Conservation (phyloP, 1,140 invertebrate genomes). For the Magallana ariakensis region DNA sequence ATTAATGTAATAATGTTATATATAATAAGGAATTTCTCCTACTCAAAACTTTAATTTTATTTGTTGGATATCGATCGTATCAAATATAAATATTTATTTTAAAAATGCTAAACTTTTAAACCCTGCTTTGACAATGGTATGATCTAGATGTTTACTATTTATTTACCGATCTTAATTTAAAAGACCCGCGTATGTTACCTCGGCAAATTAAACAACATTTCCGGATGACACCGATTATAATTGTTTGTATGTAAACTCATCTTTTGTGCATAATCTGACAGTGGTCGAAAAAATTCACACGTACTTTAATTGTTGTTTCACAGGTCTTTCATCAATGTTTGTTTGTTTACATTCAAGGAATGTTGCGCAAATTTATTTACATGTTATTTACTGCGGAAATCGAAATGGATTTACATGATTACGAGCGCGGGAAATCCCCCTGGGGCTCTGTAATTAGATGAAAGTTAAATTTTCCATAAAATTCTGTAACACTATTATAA, state of each 20-base stretch:
- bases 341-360: constrained; percentile 36
- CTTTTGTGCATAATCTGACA: constrained; percentile 34
- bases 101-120: no score
- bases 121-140: no score
- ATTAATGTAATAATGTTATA: not conserved
- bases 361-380: constrained; percentile 34
- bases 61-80: not conserved
- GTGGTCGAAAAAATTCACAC: not conserved
- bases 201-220: not conserved
- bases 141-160: no score
- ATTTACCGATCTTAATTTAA: not conserved
- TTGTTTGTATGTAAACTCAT: constrained; percentile 12
- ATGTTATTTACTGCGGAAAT: constrained; percentile 13
- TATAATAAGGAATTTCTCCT: not conserved
- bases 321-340: not conserved
- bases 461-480: constrained; percentile 37
- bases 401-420: constrained; percentile 2
- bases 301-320: constrained; percentile 30
- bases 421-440: not conserved
- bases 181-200: not conserved
- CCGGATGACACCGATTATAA: not conserved
- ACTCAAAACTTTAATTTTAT: not conserved
- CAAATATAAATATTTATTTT: not conserved
- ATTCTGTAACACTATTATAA: constrained; percentile 33
- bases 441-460: constrained; percentile 30